phyloP scores from a whole-genome alignment of 2,113 vertebrate species.

The Leuciscus idus region DNA sequence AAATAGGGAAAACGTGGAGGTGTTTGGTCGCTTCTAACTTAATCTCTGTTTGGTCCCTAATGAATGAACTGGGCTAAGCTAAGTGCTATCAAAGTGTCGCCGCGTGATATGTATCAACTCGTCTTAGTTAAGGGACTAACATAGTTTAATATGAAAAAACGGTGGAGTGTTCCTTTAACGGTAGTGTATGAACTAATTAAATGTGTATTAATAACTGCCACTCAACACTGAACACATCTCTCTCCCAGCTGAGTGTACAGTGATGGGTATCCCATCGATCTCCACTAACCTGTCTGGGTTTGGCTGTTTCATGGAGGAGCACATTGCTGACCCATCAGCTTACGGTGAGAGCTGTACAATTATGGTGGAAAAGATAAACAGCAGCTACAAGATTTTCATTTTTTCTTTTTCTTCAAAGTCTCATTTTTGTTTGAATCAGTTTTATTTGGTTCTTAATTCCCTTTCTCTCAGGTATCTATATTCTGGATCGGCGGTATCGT shows the following conservation, averaged over 20 bases:
- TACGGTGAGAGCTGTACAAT: constrained; percentile 77
- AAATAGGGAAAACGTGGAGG: no score
- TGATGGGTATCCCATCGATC: constrained; percentile 92
- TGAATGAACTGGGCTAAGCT: no score
- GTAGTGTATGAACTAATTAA: not conserved
- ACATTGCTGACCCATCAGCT: constrained; percentile 89
- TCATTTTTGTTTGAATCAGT: no score
- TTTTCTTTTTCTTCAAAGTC: no score
- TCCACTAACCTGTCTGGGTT: constrained; percentile 94
- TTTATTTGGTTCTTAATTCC: not conserved
- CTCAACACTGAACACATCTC: not conserved
- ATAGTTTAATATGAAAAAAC: no score
- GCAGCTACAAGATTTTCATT: not conserved
- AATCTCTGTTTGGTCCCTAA: no score
- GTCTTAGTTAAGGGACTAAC: no score
- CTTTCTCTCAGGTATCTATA: constrained; percentile 85
- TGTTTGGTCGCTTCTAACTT: no score
- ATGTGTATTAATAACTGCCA: not conserved
- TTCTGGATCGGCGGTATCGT: constrained; percentile 87
- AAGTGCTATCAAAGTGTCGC: no score
- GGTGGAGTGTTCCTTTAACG: not conserved
- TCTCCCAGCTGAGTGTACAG: constrained; percentile 87
- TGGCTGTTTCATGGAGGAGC: constrained; percentile 94
- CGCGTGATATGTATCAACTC: no score
- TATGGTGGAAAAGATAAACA: not conserved